phyloP scores from a whole-genome alignment of 2,797 vertebrate species.

The Poecilia velifera region DNA sequence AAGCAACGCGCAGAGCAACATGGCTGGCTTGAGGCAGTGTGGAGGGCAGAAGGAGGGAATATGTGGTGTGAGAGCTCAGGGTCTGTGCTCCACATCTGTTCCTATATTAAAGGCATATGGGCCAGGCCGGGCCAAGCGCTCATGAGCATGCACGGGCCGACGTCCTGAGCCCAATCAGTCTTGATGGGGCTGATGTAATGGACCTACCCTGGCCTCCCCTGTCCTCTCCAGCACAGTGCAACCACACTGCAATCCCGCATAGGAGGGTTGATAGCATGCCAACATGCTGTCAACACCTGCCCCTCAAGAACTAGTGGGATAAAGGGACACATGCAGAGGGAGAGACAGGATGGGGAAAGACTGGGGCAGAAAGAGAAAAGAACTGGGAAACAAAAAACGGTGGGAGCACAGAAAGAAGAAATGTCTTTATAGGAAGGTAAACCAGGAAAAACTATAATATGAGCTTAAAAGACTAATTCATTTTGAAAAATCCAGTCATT shows the following conservation, averaged over 20 bases:
- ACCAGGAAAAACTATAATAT: not conserved
- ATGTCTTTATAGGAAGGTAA: not conserved
- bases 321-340: constrained; percentile 60
- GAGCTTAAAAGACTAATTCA: not conserved
- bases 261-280: constrained; percentile 72
- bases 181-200: constrained; percentile 84
- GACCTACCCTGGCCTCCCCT: constrained; percentile 72
- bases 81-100: constrained; percentile 81
- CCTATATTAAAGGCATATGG: constrained; percentile 85
- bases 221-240: constrained; percentile 66
- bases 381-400: not conserved
- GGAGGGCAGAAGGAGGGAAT: constrained; percentile 52
- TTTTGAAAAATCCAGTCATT: not conserved
- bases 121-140: constrained; percentile 65
- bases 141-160: constrained; percentile 64
- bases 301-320: constrained; percentile 67
- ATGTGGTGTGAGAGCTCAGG: constrained; percentile 51
- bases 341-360: constrained; percentile 39
- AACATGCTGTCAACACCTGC: constrained; percentile 80
- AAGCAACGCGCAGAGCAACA: constrained; percentile 69
- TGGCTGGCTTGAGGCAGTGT: constrained; percentile 62
- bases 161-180: constrained; percentile 80
- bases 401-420: constrained; percentile 12
- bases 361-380: constrained; percentile 23
- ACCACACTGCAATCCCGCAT: constrained; percentile 57